Conservation (phyloP, 2,888 invertebrate species). For the Ligdia adustata region DNA sequence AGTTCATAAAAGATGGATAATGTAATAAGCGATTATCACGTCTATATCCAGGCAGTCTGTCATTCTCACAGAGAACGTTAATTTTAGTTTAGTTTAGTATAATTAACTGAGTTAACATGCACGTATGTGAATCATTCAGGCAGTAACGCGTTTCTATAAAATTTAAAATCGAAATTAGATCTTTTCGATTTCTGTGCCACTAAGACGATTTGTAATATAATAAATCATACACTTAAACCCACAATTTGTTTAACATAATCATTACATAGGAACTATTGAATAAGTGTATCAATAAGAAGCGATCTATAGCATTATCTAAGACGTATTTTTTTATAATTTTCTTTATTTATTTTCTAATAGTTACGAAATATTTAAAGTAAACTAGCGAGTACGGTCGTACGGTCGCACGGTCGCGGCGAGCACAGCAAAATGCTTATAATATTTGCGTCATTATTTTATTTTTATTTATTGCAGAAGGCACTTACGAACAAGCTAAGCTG, state of each 20-base stretch:
- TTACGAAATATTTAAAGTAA: slow-evolving; percentile 35
- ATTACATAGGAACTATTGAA: slow-evolving; percentile 38
- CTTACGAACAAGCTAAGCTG: slow-evolving; percentile 12
- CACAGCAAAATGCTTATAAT: slow-evolving; percentile 2
- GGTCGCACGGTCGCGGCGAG: slow-evolving; percentile 20
- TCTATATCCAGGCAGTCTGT: no score
- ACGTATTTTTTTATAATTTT: slow-evolving; percentile 34
- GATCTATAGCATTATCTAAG: slow-evolving; percentile 36
- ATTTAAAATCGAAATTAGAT: not conserved
- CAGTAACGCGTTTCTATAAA: no score
- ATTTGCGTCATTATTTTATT: not conserved
- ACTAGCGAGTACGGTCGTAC: no score
- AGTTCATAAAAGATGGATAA: no score
- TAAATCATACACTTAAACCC: slow-evolving; percentile 7
- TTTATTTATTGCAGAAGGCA: slow-evolving; percentile 12
- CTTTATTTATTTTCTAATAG: slow-evolving; percentile 32
- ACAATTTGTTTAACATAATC: slow-evolving; percentile 25
- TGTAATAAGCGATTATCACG: no score
- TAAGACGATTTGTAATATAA: not conserved
- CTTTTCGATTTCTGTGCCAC: slow-evolving; percentile 14
- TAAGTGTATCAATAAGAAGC: slow-evolving; percentile 37
- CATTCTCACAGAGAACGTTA: no score
- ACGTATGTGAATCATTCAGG: no score
- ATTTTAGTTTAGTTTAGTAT: no score
- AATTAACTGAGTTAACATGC: no score